Base-by-base conservation (phyloP, 2,113 vertebrate genomes). In the Chelonoidis abingdonii region DNA sequence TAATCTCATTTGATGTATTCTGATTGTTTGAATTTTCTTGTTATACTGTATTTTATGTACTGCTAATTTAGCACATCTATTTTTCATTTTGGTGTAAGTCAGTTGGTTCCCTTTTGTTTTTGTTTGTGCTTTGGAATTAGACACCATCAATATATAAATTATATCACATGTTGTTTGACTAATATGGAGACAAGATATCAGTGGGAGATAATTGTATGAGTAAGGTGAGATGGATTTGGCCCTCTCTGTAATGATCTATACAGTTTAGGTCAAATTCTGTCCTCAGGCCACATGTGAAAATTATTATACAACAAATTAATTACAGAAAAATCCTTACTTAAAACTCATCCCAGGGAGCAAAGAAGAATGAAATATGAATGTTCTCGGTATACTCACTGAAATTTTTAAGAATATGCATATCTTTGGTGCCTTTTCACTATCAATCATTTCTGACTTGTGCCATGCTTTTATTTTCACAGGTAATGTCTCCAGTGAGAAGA, bases 401-500 rank as follows among this genome's bases (percentile, higher is more conserved):
- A 88, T 86, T 44, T 44, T 44, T 4, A 78, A 78, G 41, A 44
- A 3, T 19, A 19, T 29, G 8, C 1, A 38, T 38, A 8, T 38
- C n/a, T 72, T 22, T 72, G 65, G 52, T 89, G 52, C 2, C 35
- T 80, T 49, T 44, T 88, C 29, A 49, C 82, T 93, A 62, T 89
- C 81, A 91, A 57, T 49, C 5, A 69, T 78, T 89, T 94, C 81
- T 97, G 41, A 97, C 1, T 12, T 5, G 47, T 92, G 35, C 57
- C 7, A 86, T 94, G 88, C 53, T 96, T 96, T 92, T 97, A 84
- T 93, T 98, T 95, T 96, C 91, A 86, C 89, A 99, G 98, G 98
- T 19, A 98, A 98, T 94, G 94, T 97, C 85, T 86, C 97, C 86
- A 96, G 89, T 31, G 98, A 98, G 90, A 98, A 97, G 95, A 99